Base-by-base conservation (phyloP, 2,113 vertebrate species). In the Vulpes ferrilata region DNA sequence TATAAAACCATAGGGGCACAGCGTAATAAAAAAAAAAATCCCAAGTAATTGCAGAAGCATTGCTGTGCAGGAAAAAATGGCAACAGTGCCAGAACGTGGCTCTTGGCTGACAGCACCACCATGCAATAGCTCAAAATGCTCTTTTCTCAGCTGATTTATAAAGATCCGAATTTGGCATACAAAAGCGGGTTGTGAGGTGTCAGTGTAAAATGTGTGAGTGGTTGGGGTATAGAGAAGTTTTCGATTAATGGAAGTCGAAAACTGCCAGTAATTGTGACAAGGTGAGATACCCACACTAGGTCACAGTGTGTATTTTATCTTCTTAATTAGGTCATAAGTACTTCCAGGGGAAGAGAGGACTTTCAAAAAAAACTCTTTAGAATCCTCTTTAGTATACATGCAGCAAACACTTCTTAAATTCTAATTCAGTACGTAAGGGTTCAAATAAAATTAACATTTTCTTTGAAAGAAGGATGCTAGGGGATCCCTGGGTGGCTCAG, bases 1-100 rank as follows among this genome's bases (percentile, higher is more conserved):
- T 96, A 88, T 97, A 92, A 97, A 98, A 88, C 71, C 64, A 60
- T 48, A 51, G 92, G 51, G 65, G 22, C 32, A 53, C 82, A 93
- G 95, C 12, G 81, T 81, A 96, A 93, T 96, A 96, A 95, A 96
- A 60, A 3, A 96, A 95, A 96, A 60, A 3, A 15, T 92, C 79
- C 84, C 95, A 96, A 90, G 62, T 92, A 88, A 88, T 95, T 79
- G n/a, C 88, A 88, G 92, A 96, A 80, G 87, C 76, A 59, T 81
- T 32, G 76, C 76, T 11, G 69, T 53, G 67, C 12, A 73, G 92
- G 88, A 93, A 78, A 93, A 97, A 96, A 89, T 83, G 92, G 57
- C 35, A 81, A 20, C 20, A 16, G 17, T 17, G 11, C 81, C 74
- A 60, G 80, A 90, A 60, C 76, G 53, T 35, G 53, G 51, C 51